Base-by-base conservation (phyloP, 1,140 invertebrate species). In the Antheraea mylitta region DNA sequence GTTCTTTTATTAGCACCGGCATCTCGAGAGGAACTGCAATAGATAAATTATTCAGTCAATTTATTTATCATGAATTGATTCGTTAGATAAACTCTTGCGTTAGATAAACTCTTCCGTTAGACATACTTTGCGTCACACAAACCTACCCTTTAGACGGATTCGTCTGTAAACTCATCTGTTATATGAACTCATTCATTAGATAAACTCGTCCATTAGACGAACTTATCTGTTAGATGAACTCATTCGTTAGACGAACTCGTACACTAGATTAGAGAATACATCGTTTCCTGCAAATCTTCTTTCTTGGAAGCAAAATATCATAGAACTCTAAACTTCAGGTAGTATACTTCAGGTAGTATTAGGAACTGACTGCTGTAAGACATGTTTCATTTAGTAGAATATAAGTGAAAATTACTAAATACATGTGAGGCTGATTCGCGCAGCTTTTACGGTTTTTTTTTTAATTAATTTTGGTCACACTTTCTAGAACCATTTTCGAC, bases 1-100 rank as follows among this genome's bases (percentile, higher is more conserved):
- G 97, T 91, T 99, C 98, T 87, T 99, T 97, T 18, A 98, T 93
- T 80, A 99, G 94, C 58, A 99, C 98, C 16, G 97, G 96, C 96
- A 99, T 97, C 92, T 99, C 98, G 71, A 99, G 92, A 0, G 98
- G 98, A 92, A 99, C 97, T 98, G 90, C 16, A 93, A 93, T 53
- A 53, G 45, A 53, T 13, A 16, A 53, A 53, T 13, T 10, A 16
- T 16, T 16, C 11, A 53, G 13, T 53, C 16, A 53, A 53, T 16
- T 6, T 53, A 16, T 6, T 53, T 6, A 53, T 53, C 16, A 53
- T 16, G 13, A 13, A 53, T 30, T 2, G 22, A 53, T 53, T 16
- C 16, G 38, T 30, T 30, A 30, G 22, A 30, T 42, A 42, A 53
- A 53, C 6, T 48, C 45, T 3, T 48, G 3, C 11, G 45, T 48